Percentiles rank a stretch among this genome's conserved stretches.
These are phyloP conservation scores for Pachyrhynchus sulphureomaculatus DNA, from an alignment of 1,140 invertebrate species.

Conservation along the genomic window DNA sequence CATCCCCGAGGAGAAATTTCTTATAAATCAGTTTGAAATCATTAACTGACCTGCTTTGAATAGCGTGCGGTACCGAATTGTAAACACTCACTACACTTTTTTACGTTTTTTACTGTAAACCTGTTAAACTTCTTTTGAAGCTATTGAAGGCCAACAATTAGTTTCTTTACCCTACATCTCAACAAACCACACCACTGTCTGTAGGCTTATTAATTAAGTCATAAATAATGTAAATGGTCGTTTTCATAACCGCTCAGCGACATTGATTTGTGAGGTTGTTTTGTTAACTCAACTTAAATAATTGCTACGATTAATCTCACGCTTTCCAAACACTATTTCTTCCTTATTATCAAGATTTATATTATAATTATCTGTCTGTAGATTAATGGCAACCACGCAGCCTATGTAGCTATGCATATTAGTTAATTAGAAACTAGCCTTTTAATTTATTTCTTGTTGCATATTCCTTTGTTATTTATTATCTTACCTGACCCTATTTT, in stretches of 20 bases:
- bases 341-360: slow-evolving; percentile 32
- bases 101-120: too few species aligned
- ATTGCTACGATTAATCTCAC: slow-evolving; percentile 29
- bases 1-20: too few species aligned
- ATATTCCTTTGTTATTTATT: too few species aligned
- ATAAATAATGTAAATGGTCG: slow-evolving; percentile 29
- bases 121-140: too few species aligned
- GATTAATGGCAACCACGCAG: slow-evolving; percentile 10
- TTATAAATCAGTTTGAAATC: too few species aligned
- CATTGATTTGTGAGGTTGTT: slow-evolving; percentile 32
- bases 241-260: slow-evolving; percentile 22
- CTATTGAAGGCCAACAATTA: too few species aligned
- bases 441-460: slow-evolving; percentile 3
- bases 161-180: too few species aligned
- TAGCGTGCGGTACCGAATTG: too few species aligned
- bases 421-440: slow-evolving; percentile 17
- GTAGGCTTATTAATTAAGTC: slow-evolving; percentile 27
- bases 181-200: background rate
- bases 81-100: too few species aligned
- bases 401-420: slow-evolving; percentile 10
- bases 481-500: too few species aligned
- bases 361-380: slow-evolving; percentile 19
- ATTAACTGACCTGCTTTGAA: too few species aligned
- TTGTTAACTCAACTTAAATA: slow-evolving; percentile 33
- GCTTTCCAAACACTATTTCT: slow-evolving; percentile 33